Conservation (phyloP, 2,888 invertebrate species). For the Ectemnius cavifrons region DNA sequence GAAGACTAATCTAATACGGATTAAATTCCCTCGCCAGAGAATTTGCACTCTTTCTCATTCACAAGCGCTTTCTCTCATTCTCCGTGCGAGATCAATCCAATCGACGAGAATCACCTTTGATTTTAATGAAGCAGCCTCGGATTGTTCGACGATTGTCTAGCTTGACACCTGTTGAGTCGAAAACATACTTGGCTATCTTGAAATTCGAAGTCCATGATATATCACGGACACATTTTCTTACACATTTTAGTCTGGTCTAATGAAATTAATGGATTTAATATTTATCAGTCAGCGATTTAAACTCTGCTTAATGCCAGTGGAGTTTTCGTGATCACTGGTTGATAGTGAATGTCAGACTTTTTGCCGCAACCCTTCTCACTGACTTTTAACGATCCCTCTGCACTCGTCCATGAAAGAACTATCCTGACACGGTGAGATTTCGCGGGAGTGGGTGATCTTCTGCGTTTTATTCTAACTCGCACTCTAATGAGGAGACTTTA, state of each 20-base stretch:
- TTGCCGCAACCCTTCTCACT: too few relatives aligned
- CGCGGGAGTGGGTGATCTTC: background rate
- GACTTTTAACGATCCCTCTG: too few relatives aligned
- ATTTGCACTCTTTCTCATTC: too few relatives aligned
- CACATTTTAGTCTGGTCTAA: background rate
- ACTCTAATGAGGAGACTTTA: conserved; percentile 23
- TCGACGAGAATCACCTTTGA: background rate
- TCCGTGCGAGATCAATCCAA: background rate
- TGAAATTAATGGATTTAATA: too few relatives aligned
- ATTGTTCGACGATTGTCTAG: conserved; percentile 63
- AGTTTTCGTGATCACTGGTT: too few relatives aligned
- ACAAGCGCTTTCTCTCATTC: background rate
- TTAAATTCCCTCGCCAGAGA: too few relatives aligned
- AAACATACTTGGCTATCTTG: conserved; percentile 62
- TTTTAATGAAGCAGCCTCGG: conserved; percentile 35
- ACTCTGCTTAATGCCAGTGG: too few relatives aligned
- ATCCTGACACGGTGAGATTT: background rate
- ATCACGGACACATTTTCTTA: background rate
- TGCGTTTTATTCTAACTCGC: conserved; percentile 14
- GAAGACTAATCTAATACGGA: background rate
- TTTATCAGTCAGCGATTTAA: too few relatives aligned
- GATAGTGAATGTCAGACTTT: too few relatives aligned
- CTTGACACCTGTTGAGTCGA: conserved; percentile 72
- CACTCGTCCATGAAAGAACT: too few relatives aligned
- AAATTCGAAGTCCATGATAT: background rate